A percentile compares a stretch with the other conserved stretches of the same genome.
These are phyloP conservation scores for Oegoconia quadripuncta DNA, from an alignment of 2,888 invertebrate species.

Conservation along the genomic window DNA sequence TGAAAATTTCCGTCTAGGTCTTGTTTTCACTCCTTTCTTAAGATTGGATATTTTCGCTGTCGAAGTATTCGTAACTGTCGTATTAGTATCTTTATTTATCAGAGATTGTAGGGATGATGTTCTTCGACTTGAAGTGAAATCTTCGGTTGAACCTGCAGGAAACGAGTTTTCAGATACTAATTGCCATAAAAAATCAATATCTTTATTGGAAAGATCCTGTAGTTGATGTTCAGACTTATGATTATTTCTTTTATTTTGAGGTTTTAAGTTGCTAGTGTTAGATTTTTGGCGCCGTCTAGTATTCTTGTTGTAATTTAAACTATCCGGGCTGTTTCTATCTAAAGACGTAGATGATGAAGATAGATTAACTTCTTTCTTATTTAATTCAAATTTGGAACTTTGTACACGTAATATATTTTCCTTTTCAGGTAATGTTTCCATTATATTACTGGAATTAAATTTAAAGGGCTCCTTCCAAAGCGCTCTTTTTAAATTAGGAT, in stretches of 20 bases:
- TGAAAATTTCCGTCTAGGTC: slow-evolving; percentile 79
- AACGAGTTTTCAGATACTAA: slow-evolving; percentile 61
- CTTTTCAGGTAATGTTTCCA: slow-evolving; percentile 64
- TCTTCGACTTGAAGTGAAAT: slow-evolving; percentile 54
- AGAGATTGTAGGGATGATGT: slow-evolving; percentile 67
- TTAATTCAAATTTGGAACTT: slow-evolving; percentile 45
- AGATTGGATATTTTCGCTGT: slow-evolving; percentile 51
- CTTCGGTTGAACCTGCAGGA: slow-evolving; percentile 47
- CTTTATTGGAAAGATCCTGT: slow-evolving; percentile 60
- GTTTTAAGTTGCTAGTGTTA: slow-evolving; percentile 34
- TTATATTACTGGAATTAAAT: slow-evolving; percentile 62
- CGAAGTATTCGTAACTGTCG: slow-evolving; percentile 35
- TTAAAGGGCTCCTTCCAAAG: slow-evolving; percentile 73
- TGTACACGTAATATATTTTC: slow-evolving; percentile 51
- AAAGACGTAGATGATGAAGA: slow-evolving; percentile 24
- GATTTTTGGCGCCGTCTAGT: slow-evolving; percentile 46
- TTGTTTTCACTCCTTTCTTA: slow-evolving; percentile 59
- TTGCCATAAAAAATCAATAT: slow-evolving; percentile 68
- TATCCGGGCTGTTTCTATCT: slow-evolving; percentile 29
- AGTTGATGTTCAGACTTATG: slow-evolving; percentile 43
- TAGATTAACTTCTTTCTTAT: slow-evolving; percentile 42
- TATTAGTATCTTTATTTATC: slow-evolving; percentile 59
- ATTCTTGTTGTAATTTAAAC: slow-evolving; percentile 39
- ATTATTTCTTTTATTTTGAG: slow-evolving; percentile 46
- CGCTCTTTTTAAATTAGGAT: slow-evolving; percentile 56